Base-by-base conservation (phyloP, 2,888 invertebrate species). In the Megamerina dolium region DNA sequence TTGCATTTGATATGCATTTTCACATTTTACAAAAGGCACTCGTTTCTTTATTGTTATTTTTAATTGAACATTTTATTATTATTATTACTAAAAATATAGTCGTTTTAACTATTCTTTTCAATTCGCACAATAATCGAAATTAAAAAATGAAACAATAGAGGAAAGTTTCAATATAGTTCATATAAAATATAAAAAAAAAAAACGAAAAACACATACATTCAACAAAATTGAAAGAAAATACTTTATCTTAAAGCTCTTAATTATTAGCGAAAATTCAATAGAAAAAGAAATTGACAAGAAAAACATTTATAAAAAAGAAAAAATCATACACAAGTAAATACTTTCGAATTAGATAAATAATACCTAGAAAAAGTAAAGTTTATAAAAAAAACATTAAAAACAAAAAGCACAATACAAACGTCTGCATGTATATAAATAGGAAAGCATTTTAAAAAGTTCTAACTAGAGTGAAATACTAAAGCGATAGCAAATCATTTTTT, bases 201-300 rank as follows among this genome's bases (percentile, higher is more conserved):
- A 30, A 36, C 9, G 35, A 30, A 41, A 41, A 27, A 5, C 12
- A n/a, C 19, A 35, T n/a, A 27, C 2, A 21, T 12, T 9, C 13
- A 10, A 30, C 13, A 30, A n/a, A 31, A 35, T 21, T 33, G 33
- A 38, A 32, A 17, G 8, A 26, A 41, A 41, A 42, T 42, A 42
- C 41, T 41, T 34, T 41, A 14, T 14, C 26, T 20, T 35, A 17
- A 41, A 35, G 14, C 12, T 16, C 13, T 35, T 31, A 31, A 31
- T n/a, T n/a, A n/a, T n/a, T n/a, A n/a, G n/a, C n/a, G n/a, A n/a
- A n/a, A n/a, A n/a, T n/a, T n/a, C n/a, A n/a, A n/a, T n/a, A n/a
- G n/a, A n/a, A n/a, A n/a, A n/a, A n/a, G n/a, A n/a, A n/a, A n/a
- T n/a, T n/a, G n/a, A n/a, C n/a, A n/a, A n/a, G n/a, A n/a, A n/a